phyloP scores from a whole-genome alignment of 1,140 invertebrate species.

The Drosophila funebris region DNA sequence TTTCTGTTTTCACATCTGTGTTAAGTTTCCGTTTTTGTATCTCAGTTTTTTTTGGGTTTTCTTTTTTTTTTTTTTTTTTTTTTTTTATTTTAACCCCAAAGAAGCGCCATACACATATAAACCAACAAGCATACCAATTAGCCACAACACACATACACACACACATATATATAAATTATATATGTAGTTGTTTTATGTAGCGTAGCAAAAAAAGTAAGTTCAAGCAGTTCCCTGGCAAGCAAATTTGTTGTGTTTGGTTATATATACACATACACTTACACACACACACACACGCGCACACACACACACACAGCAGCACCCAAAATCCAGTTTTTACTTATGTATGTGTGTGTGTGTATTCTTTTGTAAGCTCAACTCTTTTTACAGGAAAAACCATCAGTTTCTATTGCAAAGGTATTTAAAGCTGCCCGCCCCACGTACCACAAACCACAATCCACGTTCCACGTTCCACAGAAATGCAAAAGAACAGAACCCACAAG shows the following conservation, averaged over 20 bases:
- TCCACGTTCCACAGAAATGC: background rate
- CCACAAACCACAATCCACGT: background rate
- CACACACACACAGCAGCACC: constrained; percentile 21
- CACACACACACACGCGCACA: constrained; percentile 13
- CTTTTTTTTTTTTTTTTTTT: background rate
- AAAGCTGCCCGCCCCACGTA: constrained; percentile 61
- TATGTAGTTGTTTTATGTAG: constrained; percentile 16
- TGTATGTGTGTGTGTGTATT: constrained; percentile 59
- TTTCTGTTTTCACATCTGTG: background rate
- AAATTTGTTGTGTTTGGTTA: constrained; percentile 40
- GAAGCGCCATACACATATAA: constrained; percentile 2
- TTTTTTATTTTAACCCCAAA: constrained; percentile 12
- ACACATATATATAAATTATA: constrained; percentile 12
- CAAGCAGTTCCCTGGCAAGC: constrained; percentile 30
- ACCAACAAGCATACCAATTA: constrained; percentile 37
- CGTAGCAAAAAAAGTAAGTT: constrained; percentile 14
- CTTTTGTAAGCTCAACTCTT: constrained; percentile 80
- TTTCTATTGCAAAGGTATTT: constrained; percentile 83
- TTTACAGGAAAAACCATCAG: constrained; percentile 83
- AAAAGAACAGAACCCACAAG: background rate
- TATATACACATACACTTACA: constrained; percentile 20
- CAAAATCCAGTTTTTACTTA: constrained; percentile 2
- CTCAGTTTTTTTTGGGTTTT: constrained; percentile 10
- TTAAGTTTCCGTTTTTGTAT: no score
- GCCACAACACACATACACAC: constrained; percentile 20